Percentiles rank a stretch among this genome's conserved stretches.
phyloP scores from a whole-genome alignment of 2,113 vertebrate genomes.

The Gallinago paraguaiae region DNA sequence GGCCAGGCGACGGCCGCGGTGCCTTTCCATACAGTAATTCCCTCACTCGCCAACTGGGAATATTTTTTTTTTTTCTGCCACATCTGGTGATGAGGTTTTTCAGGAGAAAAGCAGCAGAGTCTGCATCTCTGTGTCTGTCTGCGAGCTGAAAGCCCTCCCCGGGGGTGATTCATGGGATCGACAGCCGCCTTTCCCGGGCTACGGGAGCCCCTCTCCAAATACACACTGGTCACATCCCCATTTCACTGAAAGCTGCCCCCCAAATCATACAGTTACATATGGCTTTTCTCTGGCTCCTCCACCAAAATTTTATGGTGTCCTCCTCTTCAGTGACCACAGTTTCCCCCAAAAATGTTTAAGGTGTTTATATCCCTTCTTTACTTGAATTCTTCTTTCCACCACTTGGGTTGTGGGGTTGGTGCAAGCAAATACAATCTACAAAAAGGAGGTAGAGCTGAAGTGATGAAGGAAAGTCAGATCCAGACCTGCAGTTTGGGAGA shows the following conservation, averaged over 20 bases:
- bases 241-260: neutral
- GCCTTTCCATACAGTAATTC: neutral
- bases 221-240: accelerated
- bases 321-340: accelerated
- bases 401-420: neutral
- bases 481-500: neutral
- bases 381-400: neutral
- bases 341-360: neutral
- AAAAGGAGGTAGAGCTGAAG: neutral
- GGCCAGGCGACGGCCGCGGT: accelerated
- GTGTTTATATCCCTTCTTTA: neutral
- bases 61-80: neutral
- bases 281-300: neutral
- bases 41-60: neutral
- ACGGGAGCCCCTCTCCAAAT: neutral
- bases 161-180: neutral
- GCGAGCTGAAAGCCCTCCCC: neutral
- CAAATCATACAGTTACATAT: neutral
- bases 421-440: neutral
- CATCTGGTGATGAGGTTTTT: neutral
- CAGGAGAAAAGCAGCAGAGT: neutral
- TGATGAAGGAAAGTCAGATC: neutral
- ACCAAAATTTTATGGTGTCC: neutral
- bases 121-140: neutral
- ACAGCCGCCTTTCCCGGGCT: neutral